A percentile compares a stretch with the other conserved stretches of the same genome.
These are phyloP conservation scores for Cataglyphis cursor DNA, from an alignment of 2,888 invertebrate genomes.

Conservation along the genomic window DNA sequence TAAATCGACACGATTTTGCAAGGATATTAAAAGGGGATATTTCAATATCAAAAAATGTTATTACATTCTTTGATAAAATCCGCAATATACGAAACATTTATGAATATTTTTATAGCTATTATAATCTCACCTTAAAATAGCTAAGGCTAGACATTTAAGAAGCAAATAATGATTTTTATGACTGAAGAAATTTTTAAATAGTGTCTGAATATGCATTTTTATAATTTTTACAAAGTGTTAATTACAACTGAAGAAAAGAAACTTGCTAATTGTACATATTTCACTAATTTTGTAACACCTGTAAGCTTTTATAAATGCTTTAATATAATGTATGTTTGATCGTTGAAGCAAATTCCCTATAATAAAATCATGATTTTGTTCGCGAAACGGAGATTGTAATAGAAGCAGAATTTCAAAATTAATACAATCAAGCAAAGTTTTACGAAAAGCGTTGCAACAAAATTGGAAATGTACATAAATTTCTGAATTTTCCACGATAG, in stretches of 20 bases:
- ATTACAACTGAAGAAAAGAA: neutral
- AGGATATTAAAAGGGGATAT: neutral
- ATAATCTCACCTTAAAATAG: neutral
- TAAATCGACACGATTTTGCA: neutral
- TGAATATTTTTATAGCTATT: neutral
- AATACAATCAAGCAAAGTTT: neutral
- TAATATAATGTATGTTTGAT: slow-evolving; percentile 26
- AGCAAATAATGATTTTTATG: neutral
- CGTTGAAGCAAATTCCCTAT: slow-evolving; percentile 26
- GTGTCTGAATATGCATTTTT: neutral
- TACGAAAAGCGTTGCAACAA: neutral
- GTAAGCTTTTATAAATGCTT: neutral
- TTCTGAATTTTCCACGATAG: neutral
- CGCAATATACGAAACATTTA: neutral
- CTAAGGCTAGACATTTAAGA: neutral
- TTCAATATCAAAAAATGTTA: neutral
- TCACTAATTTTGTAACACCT: neutral
- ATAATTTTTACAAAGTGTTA: neutral
- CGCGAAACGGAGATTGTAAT: slow-evolving; percentile 4
- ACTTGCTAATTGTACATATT: slow-evolving; percentile 1
- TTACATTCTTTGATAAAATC: slow-evolving; percentile 2
- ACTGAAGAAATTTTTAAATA: neutral
- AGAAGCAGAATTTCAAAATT: neutral
- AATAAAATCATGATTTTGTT: slow-evolving; percentile 65
- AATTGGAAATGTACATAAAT: neutral